Percentiles rank a stretch among this genome's conserved stretches.
These are phyloP conservation scores for Schizopygopsis malacanthus DNA, from an alignment of 2,797 vertebrate species.

Conservation along the genomic window DNA sequence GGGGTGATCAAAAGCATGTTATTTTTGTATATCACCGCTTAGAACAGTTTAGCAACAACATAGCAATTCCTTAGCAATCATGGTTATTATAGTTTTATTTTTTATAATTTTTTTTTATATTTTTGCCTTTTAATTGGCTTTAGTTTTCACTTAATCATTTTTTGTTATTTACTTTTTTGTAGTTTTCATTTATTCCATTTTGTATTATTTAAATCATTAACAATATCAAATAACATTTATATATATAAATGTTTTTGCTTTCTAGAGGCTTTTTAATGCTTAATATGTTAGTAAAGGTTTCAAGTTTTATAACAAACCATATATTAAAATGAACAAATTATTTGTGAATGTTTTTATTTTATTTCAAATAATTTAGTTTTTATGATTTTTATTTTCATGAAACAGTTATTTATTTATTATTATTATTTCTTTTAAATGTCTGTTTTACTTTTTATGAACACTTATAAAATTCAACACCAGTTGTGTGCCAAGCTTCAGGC, in stretches of 20 bases:
- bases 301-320: not conserved
- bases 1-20: not conserved
- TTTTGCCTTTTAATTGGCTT: not conserved
- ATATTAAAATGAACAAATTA: not conserved
- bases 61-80: not conserved
- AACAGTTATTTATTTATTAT: too few relatives aligned
- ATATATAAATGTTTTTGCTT: not conserved
- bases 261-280: not conserved
- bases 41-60: not conserved
- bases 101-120: not conserved
- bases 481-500: not conserved
- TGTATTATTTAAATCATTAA: not conserved
- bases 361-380: not conserved
- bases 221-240: not conserved
- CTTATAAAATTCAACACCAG: not conserved
- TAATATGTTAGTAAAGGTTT: not conserved
- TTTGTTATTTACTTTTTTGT: too few relatives aligned
- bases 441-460: not conserved
- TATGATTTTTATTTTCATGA: not conserved
- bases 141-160: not conserved
- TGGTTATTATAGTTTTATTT: not conserved
- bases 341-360: not conserved
- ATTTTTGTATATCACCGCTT: not conserved
- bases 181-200: too few relatives aligned
- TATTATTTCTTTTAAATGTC: not conserved